Base-by-base conservation (phyloP, 2,888 invertebrate genomes). In the Pomacea canaliculata region DNA sequence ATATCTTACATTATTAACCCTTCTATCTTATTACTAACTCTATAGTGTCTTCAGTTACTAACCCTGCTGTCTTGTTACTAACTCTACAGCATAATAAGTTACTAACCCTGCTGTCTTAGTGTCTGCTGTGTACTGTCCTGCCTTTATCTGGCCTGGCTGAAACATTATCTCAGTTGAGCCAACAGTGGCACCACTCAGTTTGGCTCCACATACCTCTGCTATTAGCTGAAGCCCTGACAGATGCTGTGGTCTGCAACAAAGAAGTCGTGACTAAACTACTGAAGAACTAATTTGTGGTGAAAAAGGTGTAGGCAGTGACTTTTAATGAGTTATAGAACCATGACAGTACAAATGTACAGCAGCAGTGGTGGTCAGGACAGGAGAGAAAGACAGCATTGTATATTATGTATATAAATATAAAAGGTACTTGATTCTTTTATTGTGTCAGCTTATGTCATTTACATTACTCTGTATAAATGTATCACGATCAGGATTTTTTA, bases 161-260 rank as follows among this genome's bases (percentile, higher is more conserved):
- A 97, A 96, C 83, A 94, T 93, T 70, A 98, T 92, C 87, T 94
- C 93, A 0, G 94, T 94, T 1, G 97, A 97, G 18, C 95, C 94
- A 63, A 96, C 92, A 7, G 88, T 83, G 19, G 93, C 95, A 3
- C 96, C 96, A n/a, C 90, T 92, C 0, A 96, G 92, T 80, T 92
- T 92, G 0, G 95, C 97, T 74, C 93, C 92, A 83, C 95, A 94
- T 89, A 97, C 94, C 78, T 95, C 93, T 73, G 93, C 92, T 1
- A 95, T 93, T 46, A 97, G 90, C 87, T 95, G 93, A 27, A 96
- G 92, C 27, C 96, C 96, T 94, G 89, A 81, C 83, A 91, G 72
- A 79, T 90, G 90, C 78, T 91, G 92, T 18, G 91, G 88, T 79
- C 91, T 92, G 79, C 18, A 83, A 83, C 78, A 59, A 63, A 59